These are phyloP conservation scores for Saccopteryx bilineata DNA, from an alignment of 2,113 vertebrate genomes.

Conservation along the genomic window DNA sequence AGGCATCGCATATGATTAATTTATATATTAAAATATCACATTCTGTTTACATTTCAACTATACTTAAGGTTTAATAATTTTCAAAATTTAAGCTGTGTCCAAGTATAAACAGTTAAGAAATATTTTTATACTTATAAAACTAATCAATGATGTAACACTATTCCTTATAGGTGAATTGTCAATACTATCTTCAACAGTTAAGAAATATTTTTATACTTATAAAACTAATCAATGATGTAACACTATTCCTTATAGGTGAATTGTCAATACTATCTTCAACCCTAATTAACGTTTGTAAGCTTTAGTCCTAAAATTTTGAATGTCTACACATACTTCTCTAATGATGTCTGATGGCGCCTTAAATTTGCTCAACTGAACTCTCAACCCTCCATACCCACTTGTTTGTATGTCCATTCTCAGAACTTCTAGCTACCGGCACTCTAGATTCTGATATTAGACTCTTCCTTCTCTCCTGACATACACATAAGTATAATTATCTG, in stretches of 20 bases:
- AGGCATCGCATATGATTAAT: not conserved
- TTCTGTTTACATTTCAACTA: slow-evolving; percentile 31
- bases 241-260: not conserved
- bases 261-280: not conserved
- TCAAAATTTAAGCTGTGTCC: not conserved
- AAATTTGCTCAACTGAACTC: not conserved
- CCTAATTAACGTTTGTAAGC: slow-evolving; percentile 19
- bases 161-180: not conserved
- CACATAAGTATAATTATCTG: not conserved
- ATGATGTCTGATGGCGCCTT: not conserved
- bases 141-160: not conserved
- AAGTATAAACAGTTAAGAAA: slow-evolving; percentile 36
- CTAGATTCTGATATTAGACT: not conserved
- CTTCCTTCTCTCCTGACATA: not conserved
- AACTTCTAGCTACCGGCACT: not conserved
- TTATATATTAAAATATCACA: not conserved
- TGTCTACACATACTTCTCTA: not conserved
- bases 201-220: slow-evolving; percentile 13
- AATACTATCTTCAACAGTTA: slow-evolving; percentile 43
- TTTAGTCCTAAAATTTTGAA: not conserved
- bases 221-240: slow-evolving; percentile 15
- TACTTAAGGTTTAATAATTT: slow-evolving; percentile 2
- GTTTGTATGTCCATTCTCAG: not conserved
- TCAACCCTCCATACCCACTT: not conserved
- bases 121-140: slow-evolving; percentile 35